Percentiles rank a stretch among this genome's conserved stretches.
These are phyloP conservation scores for Aphelinus certus DNA, from an alignment of 1,140 invertebrate genomes.

Conservation along the genomic window DNA sequence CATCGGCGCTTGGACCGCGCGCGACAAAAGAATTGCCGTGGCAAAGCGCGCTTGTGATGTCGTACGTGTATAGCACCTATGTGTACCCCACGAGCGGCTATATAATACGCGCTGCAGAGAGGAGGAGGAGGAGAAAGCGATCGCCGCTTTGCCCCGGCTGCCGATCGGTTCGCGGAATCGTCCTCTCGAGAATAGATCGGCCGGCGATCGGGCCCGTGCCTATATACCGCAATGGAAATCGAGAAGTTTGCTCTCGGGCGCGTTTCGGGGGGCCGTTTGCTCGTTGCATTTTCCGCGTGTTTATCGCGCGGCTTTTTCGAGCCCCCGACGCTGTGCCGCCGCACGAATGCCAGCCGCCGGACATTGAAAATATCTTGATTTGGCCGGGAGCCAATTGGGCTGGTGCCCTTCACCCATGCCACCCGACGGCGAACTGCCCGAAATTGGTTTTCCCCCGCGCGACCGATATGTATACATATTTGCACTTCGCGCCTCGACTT, in stretches of 20 bases:
- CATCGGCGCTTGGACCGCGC: too few species aligned
- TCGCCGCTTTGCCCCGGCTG: too few species aligned
- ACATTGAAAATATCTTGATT: slow-evolving; percentile 63
- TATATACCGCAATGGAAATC: slow-evolving; percentile 4
- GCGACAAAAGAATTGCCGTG: too few species aligned
- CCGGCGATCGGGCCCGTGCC: too few species aligned
- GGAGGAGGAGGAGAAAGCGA: neutral
- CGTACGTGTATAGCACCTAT: too few species aligned
- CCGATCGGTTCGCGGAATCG: slow-evolving; percentile 2
- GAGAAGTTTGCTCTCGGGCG: neutral
- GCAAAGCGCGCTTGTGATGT: too few species aligned
- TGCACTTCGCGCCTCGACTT: too few species aligned
- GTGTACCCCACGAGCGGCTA: too few species aligned
- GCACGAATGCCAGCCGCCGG: slow-evolving; percentile 42
- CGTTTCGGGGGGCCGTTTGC: neutral
- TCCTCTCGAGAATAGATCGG: slow-evolving; percentile 19
- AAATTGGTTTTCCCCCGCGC: slow-evolving; percentile 58
- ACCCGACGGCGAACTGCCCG: slow-evolving; percentile 57
- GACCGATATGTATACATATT: slow-evolving; percentile 18
- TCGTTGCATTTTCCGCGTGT: slow-evolving; percentile 25
- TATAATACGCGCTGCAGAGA: neutral
- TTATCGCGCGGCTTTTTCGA: slow-evolving; percentile 28
- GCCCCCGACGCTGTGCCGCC: slow-evolving; percentile 7
- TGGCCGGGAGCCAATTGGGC: slow-evolving; percentile 62
- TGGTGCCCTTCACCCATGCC: slow-evolving; percentile 62